Percentiles rank a stretch among this genome's conserved stretches.
Conservation (phyloP, 1,140 invertebrate genomes). For the Drosophila biarmipes region DNA sequence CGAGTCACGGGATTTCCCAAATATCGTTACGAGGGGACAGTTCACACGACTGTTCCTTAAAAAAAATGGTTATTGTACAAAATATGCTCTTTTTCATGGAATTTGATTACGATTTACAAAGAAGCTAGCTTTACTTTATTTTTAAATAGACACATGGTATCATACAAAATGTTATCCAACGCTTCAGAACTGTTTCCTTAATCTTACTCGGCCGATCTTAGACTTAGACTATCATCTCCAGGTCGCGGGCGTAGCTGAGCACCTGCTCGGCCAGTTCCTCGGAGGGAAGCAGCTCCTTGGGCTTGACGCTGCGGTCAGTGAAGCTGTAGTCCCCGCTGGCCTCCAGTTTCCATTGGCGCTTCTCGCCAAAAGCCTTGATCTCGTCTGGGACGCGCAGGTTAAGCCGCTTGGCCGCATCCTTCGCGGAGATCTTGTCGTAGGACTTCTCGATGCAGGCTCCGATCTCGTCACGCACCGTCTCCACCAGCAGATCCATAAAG, state of each 20-base stretch:
- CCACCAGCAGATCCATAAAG: slow-evolving; percentile 98
- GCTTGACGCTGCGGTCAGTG: slow-evolving; percentile 88
- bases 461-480: slow-evolving; percentile 98
- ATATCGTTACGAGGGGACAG: slow-evolving; percentile 1
- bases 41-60: no score
- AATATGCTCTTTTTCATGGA: no score
- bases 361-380: slow-evolving; percentile 91
- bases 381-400: slow-evolving; percentile 92
- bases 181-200: slow-evolving; percentile 13
- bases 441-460: slow-evolving; percentile 98
- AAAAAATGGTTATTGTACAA: no score
- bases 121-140: background rate
- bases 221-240: slow-evolving; percentile 99
- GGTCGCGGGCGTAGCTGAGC: slow-evolving; percentile 98
- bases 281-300: slow-evolving; percentile 94
- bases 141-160: background rate
- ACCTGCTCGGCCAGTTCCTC: slow-evolving; percentile 95
- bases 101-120: background rate
- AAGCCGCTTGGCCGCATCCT: slow-evolving; percentile 95
- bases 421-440: slow-evolving; percentile 94
- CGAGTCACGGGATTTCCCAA: slow-evolving; percentile 1
- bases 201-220: slow-evolving; percentile 23
- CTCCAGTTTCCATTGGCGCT: slow-evolving; percentile 92
- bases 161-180: slow-evolving; percentile 2
- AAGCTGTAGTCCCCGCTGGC: slow-evolving; percentile 93